Conservation (phyloP, 2,113 vertebrate species). For the Peromyscus maniculatus region DNA sequence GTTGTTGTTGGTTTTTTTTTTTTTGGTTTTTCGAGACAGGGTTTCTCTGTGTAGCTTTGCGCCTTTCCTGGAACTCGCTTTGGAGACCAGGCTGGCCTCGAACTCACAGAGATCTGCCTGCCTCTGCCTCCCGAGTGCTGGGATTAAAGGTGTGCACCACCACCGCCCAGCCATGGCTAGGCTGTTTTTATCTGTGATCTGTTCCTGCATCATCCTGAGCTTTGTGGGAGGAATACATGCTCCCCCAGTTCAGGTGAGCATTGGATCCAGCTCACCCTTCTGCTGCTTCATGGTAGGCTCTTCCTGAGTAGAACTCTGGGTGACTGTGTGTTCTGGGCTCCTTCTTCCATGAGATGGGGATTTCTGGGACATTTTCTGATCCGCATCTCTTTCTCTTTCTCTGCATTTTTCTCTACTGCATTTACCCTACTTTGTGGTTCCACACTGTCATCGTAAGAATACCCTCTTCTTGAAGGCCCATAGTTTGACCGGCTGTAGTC, state of each 20-base stretch:
- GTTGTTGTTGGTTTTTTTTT: too few species aligned
- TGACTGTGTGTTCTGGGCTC: slow-evolving; percentile 79
- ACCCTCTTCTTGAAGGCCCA: slow-evolving; percentile 86
- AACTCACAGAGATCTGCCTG: too few species aligned
- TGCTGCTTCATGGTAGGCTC: slow-evolving; percentile 93
- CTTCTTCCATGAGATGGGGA: slow-evolving; percentile 86
- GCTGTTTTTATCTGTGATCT: slow-evolving; percentile 98
- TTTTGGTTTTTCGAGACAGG: too few species aligned
- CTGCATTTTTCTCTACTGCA: slow-evolving; percentile 62
- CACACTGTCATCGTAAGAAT: slow-evolving; percentile 83
- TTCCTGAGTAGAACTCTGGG: slow-evolving; percentile 80
- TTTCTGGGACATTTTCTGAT: slow-evolving; percentile 89
- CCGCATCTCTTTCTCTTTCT: slow-evolving; percentile 90
- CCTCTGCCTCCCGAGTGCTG: too few species aligned
- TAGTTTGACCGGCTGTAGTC: slow-evolving; percentile 87
- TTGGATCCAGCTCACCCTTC: slow-evolving; percentile 96
- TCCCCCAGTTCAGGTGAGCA: slow-evolving; percentile 96
- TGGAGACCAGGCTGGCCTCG: too few species aligned
- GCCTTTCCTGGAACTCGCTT: too few species aligned
- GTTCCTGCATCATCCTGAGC: slow-evolving; percentile 98
- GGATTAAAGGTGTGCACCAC: too few species aligned
- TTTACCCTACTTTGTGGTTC: slow-evolving; percentile 86
- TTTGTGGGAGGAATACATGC: slow-evolving; percentile 98
- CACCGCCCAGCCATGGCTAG: slow-evolving; percentile 49
- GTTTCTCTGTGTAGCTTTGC: too few species aligned